Evolutionary conservation across 2,113 vertebrate genomes (phyloP).

Genomic region (Stercorarius parasiticus): DNA sequence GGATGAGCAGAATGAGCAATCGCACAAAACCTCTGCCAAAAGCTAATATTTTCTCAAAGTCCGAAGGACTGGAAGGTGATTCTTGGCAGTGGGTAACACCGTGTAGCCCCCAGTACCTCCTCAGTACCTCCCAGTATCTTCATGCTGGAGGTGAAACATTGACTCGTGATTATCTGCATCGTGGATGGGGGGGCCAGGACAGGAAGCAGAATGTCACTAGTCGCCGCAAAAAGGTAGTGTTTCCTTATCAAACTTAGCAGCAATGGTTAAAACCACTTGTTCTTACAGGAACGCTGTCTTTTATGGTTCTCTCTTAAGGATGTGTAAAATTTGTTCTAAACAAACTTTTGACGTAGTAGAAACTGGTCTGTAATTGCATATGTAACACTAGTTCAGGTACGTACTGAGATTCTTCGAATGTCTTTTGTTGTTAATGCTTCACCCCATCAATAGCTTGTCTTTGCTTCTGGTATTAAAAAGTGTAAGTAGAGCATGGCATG

Average conservation of each 20-base stretch:
- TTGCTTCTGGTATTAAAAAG: conserved; percentile 23
- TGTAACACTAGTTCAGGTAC: conserved; percentile 26
- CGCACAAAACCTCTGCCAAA: neutral
- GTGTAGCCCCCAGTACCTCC: neutral
- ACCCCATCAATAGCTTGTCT: conserved; percentile 23
- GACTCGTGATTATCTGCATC: neutral
- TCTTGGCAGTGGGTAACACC: neutral
- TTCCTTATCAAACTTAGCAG: neutral
- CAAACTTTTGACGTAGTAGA: conserved; percentile 38
- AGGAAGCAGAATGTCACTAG: neutral
- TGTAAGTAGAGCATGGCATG: conserved; percentile 50
- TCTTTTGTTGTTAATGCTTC: conserved; percentile 31
- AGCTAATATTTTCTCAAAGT: neutral
- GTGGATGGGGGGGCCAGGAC: neutral
- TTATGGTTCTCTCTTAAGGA: conserved; percentile 26
- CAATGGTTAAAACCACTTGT: neutral
- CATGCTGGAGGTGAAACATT: neutral
- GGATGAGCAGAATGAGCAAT: neutral
- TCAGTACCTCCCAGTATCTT: neutral
- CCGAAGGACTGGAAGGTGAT: neutral
- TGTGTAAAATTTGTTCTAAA: conserved; percentile 45
- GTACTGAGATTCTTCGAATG: conserved; percentile 6
- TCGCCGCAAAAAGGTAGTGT: neutral
- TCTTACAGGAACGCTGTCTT: conserved; percentile 14
- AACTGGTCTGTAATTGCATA: conserved; percentile 40